phyloP scores from a whole-genome alignment of 2,797 vertebrate species.

The Poeciliopsis presidionis region DNA sequence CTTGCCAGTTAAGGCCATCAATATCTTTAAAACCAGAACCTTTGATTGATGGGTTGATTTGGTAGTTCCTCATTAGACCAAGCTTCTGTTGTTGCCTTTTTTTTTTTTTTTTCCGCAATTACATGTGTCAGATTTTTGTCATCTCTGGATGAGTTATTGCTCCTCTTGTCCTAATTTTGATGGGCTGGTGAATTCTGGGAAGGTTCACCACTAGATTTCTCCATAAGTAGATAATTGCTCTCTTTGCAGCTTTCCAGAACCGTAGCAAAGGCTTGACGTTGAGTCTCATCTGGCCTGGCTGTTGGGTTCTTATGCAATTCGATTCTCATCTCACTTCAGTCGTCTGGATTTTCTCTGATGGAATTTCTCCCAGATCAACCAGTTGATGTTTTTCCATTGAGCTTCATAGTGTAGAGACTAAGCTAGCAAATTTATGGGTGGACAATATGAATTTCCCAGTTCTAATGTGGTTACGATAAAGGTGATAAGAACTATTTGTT shows the following conservation, averaged over 20 bases:
- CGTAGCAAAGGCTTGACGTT: neutral
- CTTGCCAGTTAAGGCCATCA: slow-evolving; percentile 38
- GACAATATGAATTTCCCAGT: too few species aligned
- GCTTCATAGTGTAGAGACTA: too few species aligned
- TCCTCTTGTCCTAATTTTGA: neutral
- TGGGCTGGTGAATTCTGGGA: neutral
- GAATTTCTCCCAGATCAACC: too few species aligned
- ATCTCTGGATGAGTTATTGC: neutral
- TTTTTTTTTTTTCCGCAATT: neutral
- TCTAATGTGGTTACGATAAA: too few species aligned
- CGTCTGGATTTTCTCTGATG: too few species aligned
- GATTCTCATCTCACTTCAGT: too few species aligned
- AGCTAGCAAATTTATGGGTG: too few species aligned
- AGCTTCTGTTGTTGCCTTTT: neutral
- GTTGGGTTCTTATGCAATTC: too few species aligned
- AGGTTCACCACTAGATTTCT: neutral
- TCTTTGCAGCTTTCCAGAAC: neutral
- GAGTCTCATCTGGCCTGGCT: neutral
- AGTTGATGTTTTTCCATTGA: too few species aligned
- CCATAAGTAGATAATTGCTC: neutral
- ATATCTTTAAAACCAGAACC: slow-evolving; percentile 41
- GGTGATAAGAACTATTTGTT: too few species aligned
- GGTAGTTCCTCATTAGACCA: slow-evolving; percentile 32
- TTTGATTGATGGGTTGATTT: slow-evolving; percentile 51
- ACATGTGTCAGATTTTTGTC: neutral